Base-by-base conservation (phyloP, 2,113 vertebrate species). In the Pandion haliaetus region DNA sequence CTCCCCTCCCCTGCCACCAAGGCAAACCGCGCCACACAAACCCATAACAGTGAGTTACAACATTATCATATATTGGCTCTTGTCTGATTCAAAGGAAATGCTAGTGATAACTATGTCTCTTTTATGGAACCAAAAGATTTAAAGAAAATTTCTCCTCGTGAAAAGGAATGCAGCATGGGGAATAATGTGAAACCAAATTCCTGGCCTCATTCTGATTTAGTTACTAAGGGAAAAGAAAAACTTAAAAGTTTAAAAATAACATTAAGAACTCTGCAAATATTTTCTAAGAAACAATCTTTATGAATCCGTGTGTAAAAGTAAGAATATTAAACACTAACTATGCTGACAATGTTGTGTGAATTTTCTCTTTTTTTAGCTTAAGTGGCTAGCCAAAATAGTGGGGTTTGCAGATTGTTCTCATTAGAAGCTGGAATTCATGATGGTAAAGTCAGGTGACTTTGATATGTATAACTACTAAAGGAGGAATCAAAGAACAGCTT, bases 281-380 rank as follows among this genome's bases (percentile, higher is more conserved):
- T 72, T 70, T 83, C 29, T 38, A 72, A 65, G 28, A 72, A 76
- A 44, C 12, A 32, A 8, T 28, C 25, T 67, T 71, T 66, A 31
- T 1, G 4, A 17, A 29, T 25, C 23, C 17, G 4, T 25, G 9
- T 36, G 9, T 40, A 32, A 92, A 77, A 63, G 9, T 24, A 83
- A 77, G 58, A 92, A 36, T 57, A 47, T 59, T 21, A 77, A 76
- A 34, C 9, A 42, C 4, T 40, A 62, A 34, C 34, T n/a, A 34
- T 85, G 12, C 4, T 87, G 31, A 54, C 1, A 2, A 38, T 0
- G 2, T 13, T 36, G 6, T 62, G 13, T 2, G 2, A 74, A 28
- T 90, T 82, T 78, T 69, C 29, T 24, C 17, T 52, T 3, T 88
- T 88, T 81, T 58, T 80, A 49, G 7, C 10, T 14, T 38, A 71